phyloP scores from a whole-genome alignment of 2,797 vertebrate genomes.

The Menidia menidia region DNA sequence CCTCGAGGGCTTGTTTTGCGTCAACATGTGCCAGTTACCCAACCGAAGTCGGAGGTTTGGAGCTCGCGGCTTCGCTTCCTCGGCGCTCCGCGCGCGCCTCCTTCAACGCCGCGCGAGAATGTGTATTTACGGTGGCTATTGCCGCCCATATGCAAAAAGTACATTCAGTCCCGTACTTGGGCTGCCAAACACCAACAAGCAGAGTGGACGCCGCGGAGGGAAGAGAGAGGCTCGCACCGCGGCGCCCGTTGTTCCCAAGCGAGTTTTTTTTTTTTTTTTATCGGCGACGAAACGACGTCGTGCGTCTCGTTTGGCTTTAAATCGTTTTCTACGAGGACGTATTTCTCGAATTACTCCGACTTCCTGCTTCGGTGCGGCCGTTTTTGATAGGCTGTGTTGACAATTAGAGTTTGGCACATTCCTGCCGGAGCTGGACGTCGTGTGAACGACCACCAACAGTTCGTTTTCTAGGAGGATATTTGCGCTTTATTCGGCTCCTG shows the following conservation, averaged over 20 bases:
- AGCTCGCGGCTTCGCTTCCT: conserved; percentile 17
- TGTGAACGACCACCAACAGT: conserved; percentile 41
- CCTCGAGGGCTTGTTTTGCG: conserved; percentile 56
- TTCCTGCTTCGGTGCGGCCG: conserved; percentile 67
- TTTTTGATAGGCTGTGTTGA: conserved; percentile 72
- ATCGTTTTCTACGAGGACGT: conserved; percentile 46
- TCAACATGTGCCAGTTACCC: conserved; percentile 40
- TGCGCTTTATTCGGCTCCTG: not conserved
- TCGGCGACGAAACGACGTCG: conserved; percentile 40
- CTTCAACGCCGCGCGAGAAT: conserved; percentile 42
- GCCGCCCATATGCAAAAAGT: conserved; percentile 80
- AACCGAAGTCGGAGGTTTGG: conserved; percentile 13
- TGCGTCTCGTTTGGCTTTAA: conserved; percentile 60
- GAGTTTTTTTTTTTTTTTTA: conserved; percentile 15
- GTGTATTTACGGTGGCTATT: conserved; percentile 63
- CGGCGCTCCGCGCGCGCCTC: conserved; percentile 38
- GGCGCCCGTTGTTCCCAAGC: conserved; percentile 32
- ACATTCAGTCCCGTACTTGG: conserved; percentile 75
- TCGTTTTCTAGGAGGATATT: not conserved
- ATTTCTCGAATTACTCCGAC: conserved; percentile 65
- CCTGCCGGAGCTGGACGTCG: conserved; percentile 39
- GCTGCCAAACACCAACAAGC: conserved; percentile 55
- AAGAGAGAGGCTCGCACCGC: conserved; percentile 10
- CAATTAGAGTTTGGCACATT: conserved; percentile 75
- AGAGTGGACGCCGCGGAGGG: conserved; percentile 43